phyloP scores from a whole-genome alignment of 2,113 vertebrate species.

The Limnothrissa miodon region DNA sequence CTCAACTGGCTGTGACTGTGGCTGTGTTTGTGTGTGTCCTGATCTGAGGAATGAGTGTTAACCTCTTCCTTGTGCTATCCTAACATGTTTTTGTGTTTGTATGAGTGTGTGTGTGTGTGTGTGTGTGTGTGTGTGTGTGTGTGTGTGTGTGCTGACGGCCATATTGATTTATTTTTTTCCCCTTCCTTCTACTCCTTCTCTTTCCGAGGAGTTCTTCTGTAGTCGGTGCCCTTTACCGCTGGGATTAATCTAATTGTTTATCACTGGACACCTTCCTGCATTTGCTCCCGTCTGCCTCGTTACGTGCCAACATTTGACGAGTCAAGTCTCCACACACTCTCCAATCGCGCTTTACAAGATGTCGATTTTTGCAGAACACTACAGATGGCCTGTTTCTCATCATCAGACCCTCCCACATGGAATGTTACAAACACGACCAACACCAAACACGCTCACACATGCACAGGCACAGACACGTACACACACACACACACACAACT shows the following conservation, averaged over 20 bases:
- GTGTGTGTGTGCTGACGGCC: constrained; percentile 69
- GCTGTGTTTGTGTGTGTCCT: constrained; percentile 56
- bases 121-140: constrained; percentile 53
- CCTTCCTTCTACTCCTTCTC: background rate
- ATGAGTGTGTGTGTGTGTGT: background rate
- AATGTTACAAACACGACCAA: constrained; percentile 75
- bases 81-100: constrained; percentile 26
- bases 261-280: constrained; percentile 79
- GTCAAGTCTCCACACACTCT: constrained; percentile 78
- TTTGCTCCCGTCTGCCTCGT: constrained; percentile 79
- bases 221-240: constrained; percentile 74
- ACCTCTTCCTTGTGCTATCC: constrained; percentile 72
- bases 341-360: constrained; percentile 77
- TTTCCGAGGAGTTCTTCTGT: constrained; percentile 63
- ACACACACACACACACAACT: constrained; percentile 20
- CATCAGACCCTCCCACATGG: constrained; percentile 78
- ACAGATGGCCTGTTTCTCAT: constrained; percentile 82
- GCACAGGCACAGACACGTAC: constrained; percentile 27
- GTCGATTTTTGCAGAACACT: constrained; percentile 74
- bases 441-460: constrained; percentile 62
- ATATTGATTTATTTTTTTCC: constrained; percentile 79
- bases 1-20: constrained; percentile 52
- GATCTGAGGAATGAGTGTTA: constrained; percentile 72
- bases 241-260: constrained; percentile 83
- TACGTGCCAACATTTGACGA: constrained; percentile 83